Conservation (phyloP, 2,888 invertebrate species). For the Archips xylosteana region DNA sequence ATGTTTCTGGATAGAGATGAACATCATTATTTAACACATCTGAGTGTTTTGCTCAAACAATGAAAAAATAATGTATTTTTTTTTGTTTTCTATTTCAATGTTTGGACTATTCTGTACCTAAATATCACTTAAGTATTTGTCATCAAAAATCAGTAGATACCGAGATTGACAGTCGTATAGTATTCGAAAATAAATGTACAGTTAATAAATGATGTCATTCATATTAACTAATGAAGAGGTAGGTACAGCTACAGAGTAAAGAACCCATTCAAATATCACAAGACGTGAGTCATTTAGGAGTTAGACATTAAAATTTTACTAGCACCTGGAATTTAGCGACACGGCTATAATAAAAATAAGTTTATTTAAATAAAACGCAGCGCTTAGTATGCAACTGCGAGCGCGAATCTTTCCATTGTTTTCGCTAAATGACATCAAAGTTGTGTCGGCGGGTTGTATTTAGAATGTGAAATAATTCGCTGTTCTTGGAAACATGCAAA, state of each 20-base stretch:
- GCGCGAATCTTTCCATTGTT: conserved; percentile 81
- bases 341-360: conserved; percentile 80
- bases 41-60: not conserved
- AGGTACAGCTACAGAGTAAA: conserved; percentile 60
- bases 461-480: conserved; percentile 76
- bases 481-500: conserved; percentile 68
- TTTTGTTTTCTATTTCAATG: not conserved
- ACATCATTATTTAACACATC: conserved; percentile 4
- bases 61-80: not conserved
- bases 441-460: conserved; percentile 76
- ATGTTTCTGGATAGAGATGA: conserved; percentile 1
- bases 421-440: conserved; percentile 85
- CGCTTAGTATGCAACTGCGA: conserved; percentile 75
- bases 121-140: no score
- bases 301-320: conserved; percentile 82
- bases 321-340: conserved; percentile 69
- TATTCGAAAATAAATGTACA: conserved; percentile 10
- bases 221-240: conserved; percentile 53
- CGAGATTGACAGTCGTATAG: not conserved
- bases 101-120: not conserved
- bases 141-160: no score
- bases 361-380: conserved; percentile 80
- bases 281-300: conserved; percentile 78
- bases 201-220: conserved; percentile 24
- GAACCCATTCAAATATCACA: conserved; percentile 71